Evolutionary conservation across 2,888 invertebrate genomes (phyloP).

Genomic region (Conops quadrifasciatus): DNA sequence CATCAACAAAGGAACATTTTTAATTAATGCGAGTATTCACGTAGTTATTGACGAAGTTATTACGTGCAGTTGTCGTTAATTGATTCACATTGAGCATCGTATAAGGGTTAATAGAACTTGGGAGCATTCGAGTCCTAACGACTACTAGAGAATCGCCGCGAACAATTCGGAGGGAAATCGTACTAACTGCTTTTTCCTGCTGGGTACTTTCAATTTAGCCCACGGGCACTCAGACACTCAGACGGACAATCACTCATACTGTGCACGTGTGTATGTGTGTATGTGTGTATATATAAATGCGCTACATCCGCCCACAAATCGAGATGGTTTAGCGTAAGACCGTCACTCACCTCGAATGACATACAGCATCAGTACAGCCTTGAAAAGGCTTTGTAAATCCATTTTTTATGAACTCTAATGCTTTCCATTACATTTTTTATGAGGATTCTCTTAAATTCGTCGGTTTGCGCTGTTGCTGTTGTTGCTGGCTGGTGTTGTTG

Average conservation of each 20-base stretch:
- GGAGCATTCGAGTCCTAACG: no score
- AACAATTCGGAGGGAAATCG: no score
- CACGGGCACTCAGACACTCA: not conserved
- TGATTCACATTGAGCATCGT: no score
- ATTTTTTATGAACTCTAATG: constrained; percentile 65
- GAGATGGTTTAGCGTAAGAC: not conserved
- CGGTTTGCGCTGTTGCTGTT: constrained; percentile 22
- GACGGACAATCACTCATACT: not conserved
- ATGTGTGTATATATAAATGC: not conserved
- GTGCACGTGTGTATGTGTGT: not conserved
- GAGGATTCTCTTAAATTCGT: constrained; percentile 37
- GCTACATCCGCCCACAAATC: not conserved
- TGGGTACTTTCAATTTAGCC: no score
- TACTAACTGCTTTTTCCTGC: no score
- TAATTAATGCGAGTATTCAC: no score
- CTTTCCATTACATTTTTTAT: constrained; percentile 66
- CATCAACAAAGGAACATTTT: no score
- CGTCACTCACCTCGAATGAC: constrained; percentile 62
- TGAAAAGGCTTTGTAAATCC: constrained; percentile 66
- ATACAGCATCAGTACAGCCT: constrained; percentile 65
- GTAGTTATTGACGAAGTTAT: no score
- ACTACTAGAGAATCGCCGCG: no score
- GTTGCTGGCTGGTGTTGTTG: constrained; percentile 32
- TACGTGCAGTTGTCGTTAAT: no score
- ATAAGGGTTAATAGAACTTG: no score